phyloP scores from a whole-genome alignment of 2,113 vertebrate species.

The Caranx ignobilis region DNA sequence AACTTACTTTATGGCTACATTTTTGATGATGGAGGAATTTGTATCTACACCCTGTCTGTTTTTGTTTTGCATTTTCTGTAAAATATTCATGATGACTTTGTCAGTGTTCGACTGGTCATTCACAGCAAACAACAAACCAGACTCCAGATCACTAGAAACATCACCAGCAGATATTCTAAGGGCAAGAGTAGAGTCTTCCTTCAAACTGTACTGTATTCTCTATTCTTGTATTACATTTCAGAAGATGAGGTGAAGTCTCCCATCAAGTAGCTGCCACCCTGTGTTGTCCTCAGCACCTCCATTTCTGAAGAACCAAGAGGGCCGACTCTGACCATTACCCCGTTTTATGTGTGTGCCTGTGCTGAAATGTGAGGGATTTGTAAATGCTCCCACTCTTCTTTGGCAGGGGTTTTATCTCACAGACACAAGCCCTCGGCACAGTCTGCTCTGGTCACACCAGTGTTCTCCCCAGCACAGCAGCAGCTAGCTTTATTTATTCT shows the following conservation, averaged over 20 bases:
- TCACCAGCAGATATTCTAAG: not conserved
- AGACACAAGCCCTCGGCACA: conserved; percentile 56
- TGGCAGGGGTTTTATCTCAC: conserved; percentile 65
- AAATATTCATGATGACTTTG: not conserved
- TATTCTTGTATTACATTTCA: conserved; percentile 43
- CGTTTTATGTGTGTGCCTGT: conserved; percentile 46
- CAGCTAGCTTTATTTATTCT: conserved; percentile 41
- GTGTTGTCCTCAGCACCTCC: conserved; percentile 44
- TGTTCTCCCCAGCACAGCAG: conserved; percentile 12
- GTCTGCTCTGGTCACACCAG: conserved; percentile 34
- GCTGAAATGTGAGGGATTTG: conserved; percentile 56
- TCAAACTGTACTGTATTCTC: conserved; percentile 17
- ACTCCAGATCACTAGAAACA: no score
- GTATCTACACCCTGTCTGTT: no score
- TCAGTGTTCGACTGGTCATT: not conserved
- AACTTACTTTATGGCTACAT: not conserved
- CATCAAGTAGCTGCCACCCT: conserved; percentile 37
- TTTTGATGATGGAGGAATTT: no score
- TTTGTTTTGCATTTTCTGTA: no score
- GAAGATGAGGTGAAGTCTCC: conserved; percentile 37
- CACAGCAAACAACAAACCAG: not conserved
- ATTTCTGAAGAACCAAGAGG: conserved; percentile 64
- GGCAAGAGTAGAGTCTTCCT: not conserved
- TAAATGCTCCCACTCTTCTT: conserved; percentile 58
- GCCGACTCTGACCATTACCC: conserved; percentile 54